Conservation (phyloP, 2,888 invertebrate genomes). For the Zaprionus lineosus region DNA sequence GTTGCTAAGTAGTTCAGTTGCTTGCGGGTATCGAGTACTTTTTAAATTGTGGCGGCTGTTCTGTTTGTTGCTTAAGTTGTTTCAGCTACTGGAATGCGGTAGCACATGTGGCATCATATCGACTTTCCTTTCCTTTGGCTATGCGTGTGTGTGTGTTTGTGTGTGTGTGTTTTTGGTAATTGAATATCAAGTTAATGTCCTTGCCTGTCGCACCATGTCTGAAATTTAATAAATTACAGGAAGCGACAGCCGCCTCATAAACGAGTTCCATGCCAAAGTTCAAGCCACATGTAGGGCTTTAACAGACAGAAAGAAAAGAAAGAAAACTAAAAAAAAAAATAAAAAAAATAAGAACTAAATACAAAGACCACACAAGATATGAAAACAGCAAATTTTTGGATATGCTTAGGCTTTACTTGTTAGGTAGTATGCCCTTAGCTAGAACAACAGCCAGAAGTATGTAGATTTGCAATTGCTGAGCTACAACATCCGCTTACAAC, state of each 20-base stretch:
- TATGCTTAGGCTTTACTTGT: conserved; percentile 26
- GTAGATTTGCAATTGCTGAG: conserved; percentile 51
- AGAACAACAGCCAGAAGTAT: conserved; percentile 45
- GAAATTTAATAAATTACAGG: conserved; percentile 70
- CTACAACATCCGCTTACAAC: conserved; percentile 70
- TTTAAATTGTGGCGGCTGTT: conserved; percentile 25
- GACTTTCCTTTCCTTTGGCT: conserved; percentile 23
- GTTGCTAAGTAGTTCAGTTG: not conserved
- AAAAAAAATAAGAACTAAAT: conserved; percentile 1
- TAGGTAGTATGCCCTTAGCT: conserved; percentile 37
- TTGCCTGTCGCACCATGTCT: conserved; percentile 42
- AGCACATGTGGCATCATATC: conserved; percentile 23
- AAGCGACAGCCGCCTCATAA: conserved; percentile 44
- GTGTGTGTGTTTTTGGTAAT: conserved; percentile 39
- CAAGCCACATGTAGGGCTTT: conserved; percentile 55
- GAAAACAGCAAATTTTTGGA: conserved; percentile 3
- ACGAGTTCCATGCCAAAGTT: conserved; percentile 54
- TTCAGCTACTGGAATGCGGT: not conserved
- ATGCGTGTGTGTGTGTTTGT: conserved; percentile 1
- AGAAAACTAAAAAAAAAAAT: not conserved
- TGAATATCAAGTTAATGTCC: conserved; percentile 52
- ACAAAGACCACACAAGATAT: not conserved
- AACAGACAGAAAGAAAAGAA: conserved; percentile 45
- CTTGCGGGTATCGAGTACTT: conserved; percentile 3
- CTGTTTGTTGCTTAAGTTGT: conserved; percentile 7